Percentiles rank a stretch among this genome's conserved stretches.
phyloP scores from a whole-genome alignment of 2,113 vertebrate genomes.

The Felis chaus region DNA sequence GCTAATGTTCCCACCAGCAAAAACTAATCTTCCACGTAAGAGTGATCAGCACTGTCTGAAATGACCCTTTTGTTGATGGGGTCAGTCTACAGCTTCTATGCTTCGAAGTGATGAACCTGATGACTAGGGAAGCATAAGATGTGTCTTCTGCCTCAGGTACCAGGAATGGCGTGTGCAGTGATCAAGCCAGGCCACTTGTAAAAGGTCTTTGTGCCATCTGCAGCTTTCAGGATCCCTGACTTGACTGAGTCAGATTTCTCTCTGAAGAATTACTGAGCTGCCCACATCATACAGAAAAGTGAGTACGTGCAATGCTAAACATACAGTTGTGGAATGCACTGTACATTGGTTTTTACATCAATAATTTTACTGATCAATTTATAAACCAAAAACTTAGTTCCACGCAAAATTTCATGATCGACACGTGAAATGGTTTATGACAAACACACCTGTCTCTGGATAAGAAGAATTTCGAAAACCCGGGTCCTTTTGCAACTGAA shows the following conservation, averaged over 20 bases:
- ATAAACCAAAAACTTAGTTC: slow-evolving; percentile 70
- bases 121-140: slow-evolving; percentile 71
- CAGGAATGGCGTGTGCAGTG: slow-evolving; percentile 66
- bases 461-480: slow-evolving; percentile 98
- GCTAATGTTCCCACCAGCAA: slow-evolving; percentile 77
- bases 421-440: slow-evolving; percentile 83
- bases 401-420: slow-evolving; percentile 77
- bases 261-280: slow-evolving; percentile 79
- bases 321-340: slow-evolving; percentile 76
- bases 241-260: slow-evolving; percentile 76
- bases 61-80: slow-evolving; percentile 60
- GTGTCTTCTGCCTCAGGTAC: slow-evolving; percentile 76
- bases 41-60: slow-evolving; percentile 67
- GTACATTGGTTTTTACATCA: slow-evolving; percentile 75
- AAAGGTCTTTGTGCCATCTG: slow-evolving; percentile 76
- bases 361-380: slow-evolving; percentile 72
- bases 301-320: slow-evolving; percentile 76
- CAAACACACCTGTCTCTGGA: slow-evolving; percentile 94
- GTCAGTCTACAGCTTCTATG: slow-evolving; percentile 77
- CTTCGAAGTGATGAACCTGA: slow-evolving; percentile 77
- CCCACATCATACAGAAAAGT: slow-evolving; percentile 76
- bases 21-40: slow-evolving; percentile 69
- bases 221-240: slow-evolving; percentile 77
- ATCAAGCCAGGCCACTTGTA: slow-evolving; percentile 75
- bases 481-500: slow-evolving; percentile 98